These are phyloP conservation scores for Chalcis sispes DNA, from an alignment of 2,888 invertebrate species.

Conservation along the genomic window DNA sequence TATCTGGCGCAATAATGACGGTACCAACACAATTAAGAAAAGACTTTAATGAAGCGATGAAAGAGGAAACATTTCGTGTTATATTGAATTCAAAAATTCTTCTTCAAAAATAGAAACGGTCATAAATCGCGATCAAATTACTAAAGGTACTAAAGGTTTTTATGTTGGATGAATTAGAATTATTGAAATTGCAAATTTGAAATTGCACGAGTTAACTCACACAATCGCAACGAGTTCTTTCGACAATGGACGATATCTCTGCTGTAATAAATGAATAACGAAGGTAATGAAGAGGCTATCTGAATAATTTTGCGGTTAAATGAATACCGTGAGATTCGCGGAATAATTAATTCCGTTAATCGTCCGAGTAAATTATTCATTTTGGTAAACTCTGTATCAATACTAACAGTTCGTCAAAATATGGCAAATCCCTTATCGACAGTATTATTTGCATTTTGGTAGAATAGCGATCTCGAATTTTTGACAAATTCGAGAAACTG, in stretches of 20 bases:
- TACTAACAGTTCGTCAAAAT: slow-evolving; percentile 33
- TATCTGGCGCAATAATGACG: no score
- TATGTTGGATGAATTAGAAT: background rate
- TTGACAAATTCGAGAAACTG: background rate
- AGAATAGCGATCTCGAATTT: slow-evolving; percentile 6
- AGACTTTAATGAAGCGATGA: background rate
- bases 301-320: slow-evolving; percentile 60
- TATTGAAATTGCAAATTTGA: no score
- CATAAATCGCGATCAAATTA: background rate
- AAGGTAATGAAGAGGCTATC: slow-evolving; percentile 41
- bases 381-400: slow-evolving; percentile 12
- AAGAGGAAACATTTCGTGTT: background rate
- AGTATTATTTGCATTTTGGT: slow-evolving; percentile 13
- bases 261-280: slow-evolving; percentile 57
- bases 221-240: slow-evolving; percentile 12
- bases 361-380: slow-evolving; percentile 60
- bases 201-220: slow-evolving; percentile 11
- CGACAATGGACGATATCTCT: slow-evolving; percentile 40
- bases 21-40: no score
- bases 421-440: slow-evolving; percentile 40
- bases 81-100: slow-evolving; percentile 13
- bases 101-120: background rate
- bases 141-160: slow-evolving; percentile 7
- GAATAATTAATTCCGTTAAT: slow-evolving; percentile 61
- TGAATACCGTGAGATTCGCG: slow-evolving; percentile 55